Base-by-base conservation (phyloP, 2,888 invertebrate genomes). In the Congeria kusceri region DNA sequence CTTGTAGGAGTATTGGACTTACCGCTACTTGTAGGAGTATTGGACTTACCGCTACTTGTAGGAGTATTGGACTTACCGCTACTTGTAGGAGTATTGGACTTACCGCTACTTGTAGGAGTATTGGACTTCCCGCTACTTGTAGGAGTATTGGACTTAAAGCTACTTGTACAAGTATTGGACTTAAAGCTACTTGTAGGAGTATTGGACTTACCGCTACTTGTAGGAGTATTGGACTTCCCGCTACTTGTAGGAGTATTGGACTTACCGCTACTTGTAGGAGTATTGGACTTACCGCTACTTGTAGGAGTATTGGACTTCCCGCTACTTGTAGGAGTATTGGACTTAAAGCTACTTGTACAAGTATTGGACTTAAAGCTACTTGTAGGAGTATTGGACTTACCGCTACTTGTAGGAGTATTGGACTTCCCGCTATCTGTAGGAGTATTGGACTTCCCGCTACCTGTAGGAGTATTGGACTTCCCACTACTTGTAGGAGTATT, bases 61-160 rank as follows among this genome's bases (percentile, higher is more conserved):
- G n/a, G n/a, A n/a, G n/a, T n/a, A 67, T 18, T 25, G n/a, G 2
- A 7, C 62, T n/a, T 62, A 62, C 62, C 9, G 62, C 62, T 4
- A 39, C 62, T 20, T 23, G 7, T n/a, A n/a, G n/a, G n/a, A n/a
- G n/a, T n/a, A 67, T 18, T 25, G n/a, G 2, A 7, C 62, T n/a
- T 62, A 62, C 62, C 9, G 62, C 62, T 4, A 39, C 62, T 20
- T 23, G 7, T n/a, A n/a, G n/a, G n/a, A n/a, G n/a, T n/a, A 67
- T 18, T 25, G n/a, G 2, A 7, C 62, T n/a, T 62, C 32, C 62
- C 9, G 62, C 62, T 4, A 39, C 62, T 20, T 23, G 7, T n/a
- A n/a, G n/a, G n/a, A n/a, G n/a, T n/a, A 67, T 18, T 25, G n/a
- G 2, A 7, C 62, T n/a, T 62, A 62, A 32, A 0, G 62, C 62